Evolutionary conservation across 2,888 invertebrate species (phyloP), one percentile per base, ranked within the genome.

Genomic region (Stenotaenia linearis): DNA sequence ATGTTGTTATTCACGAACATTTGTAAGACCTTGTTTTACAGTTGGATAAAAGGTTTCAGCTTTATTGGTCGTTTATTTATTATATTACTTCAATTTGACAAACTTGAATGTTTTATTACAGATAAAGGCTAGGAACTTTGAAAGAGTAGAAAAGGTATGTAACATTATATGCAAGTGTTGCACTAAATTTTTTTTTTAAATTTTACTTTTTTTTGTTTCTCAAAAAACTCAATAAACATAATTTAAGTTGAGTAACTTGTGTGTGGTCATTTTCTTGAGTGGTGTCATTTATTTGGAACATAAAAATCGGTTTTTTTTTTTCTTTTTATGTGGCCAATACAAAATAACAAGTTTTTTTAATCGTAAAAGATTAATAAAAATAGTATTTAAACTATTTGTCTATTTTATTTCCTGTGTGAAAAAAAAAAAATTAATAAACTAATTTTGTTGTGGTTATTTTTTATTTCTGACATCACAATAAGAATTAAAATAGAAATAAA

Each of bases 51-150:
- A 61, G 28, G 12, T 77, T 77, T 78, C 77, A 78, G 76, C 35
- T 18, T 50, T 35, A 23, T 74, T 1, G 30, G 35, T 40, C 4
- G 32, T 32, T 32, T 32, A 56, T 75, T 18, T 81, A 12, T 32
- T 40, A n/a, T n/a, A 77, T 37, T 76, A 32, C 78, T 80, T 80
- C 79, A 80, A 82, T 82, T 82, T 75, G 37, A 78, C 61, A 28
- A 80, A 83, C 15, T 75, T 75, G 69, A 75, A 75, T 45, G 79
- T 81, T 81, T 83, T 84, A 83, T 92, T 92, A 82, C 91, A 97
- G 96, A 95, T 99, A 92, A 97, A 97, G 87, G 92, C 94, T 83
- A 91, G 97, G 87, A 96, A 97, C 89, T 98, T 94, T 89, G 99
- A 99, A 88, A 93, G 93, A 86, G 99, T 99, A 69, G 99, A 99